Percentiles rank a stretch among this genome's conserved stretches.
Conservation (phyloP, 1,140 invertebrate species). For the Plectus sambesii region DNA sequence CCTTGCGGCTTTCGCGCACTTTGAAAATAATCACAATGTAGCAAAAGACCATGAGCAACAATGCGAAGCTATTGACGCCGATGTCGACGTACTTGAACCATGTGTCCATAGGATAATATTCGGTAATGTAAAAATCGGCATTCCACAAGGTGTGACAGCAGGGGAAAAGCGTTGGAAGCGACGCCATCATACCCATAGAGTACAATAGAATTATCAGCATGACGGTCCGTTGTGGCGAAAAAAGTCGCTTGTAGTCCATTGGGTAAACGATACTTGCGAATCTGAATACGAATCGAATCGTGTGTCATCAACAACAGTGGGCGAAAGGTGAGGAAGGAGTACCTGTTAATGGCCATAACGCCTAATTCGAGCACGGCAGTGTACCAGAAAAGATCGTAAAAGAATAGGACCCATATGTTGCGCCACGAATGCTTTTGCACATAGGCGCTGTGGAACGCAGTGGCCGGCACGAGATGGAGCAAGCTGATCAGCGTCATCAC, state of each 20-base stretch:
- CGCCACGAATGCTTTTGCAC: slow-evolving; percentile 21
- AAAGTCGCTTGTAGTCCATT: slow-evolving; percentile 32
- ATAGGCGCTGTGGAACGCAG: slow-evolving; percentile 26
- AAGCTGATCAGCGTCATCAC: slow-evolving; percentile 28
- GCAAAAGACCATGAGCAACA: slow-evolving; percentile 27
- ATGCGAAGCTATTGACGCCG: slow-evolving; percentile 25
- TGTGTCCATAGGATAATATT: slow-evolving; percentile 22
- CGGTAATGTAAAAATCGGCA: slow-evolving; percentile 27
- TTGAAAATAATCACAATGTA: slow-evolving; percentile 33
- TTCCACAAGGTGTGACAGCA: slow-evolving; percentile 32
- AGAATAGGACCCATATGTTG: slow-evolving; percentile 31
- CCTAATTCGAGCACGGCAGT: slow-evolving; percentile 30
- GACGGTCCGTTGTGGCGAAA: slow-evolving; percentile 19
- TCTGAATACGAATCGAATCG: slow-evolving; percentile 13
- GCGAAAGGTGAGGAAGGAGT: too few relatives aligned
- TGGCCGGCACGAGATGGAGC: slow-evolving; percentile 29
- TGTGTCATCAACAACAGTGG: too few relatives aligned
- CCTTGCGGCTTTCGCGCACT: slow-evolving; percentile 29
- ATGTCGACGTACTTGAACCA: slow-evolving; percentile 35
- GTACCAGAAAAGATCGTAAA: slow-evolving; percentile 35
- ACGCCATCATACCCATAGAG: slow-evolving; percentile 26
- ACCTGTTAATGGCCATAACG: slow-evolving; percentile 31
- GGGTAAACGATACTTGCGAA: slow-evolving; percentile 33
- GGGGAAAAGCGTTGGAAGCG: slow-evolving; percentile 25
- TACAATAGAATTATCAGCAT: slow-evolving; percentile 23